A percentile compares a stretch with the other conserved stretches of the same genome.
These are phyloP conservation scores for Pandemis heparana DNA, from an alignment of 2,888 invertebrate genomes.

Conservation along the genomic window DNA sequence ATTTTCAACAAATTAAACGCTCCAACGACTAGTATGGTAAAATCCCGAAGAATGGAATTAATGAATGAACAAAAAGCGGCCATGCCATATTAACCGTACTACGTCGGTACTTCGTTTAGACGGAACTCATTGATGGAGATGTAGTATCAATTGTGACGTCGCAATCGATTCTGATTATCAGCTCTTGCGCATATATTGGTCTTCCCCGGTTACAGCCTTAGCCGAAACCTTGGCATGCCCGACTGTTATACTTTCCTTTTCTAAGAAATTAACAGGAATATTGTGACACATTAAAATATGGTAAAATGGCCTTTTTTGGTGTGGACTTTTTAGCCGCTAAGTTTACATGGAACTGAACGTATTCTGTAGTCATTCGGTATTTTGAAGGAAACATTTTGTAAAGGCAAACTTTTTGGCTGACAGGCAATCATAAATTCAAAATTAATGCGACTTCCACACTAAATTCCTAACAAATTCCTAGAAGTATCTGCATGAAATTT, in stretches of 20 bases:
- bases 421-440: no score
- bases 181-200: constrained; percentile 10
- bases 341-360: background rate
- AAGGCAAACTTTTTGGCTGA: no score
- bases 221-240: background rate
- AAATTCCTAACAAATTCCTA: no score
- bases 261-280: background rate
- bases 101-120: background rate
- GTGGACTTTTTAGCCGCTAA: background rate
- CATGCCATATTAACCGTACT: background rate
- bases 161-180: constrained; percentile 10
- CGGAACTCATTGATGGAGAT: constrained; percentile 3
- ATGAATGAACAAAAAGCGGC: background rate
- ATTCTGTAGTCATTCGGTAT: no score
- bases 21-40: background rate
- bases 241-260: background rate
- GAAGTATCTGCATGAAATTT: no score
- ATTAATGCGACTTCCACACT: no score
- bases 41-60: background rate
- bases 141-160: background rate
- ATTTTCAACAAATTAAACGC: background rate
- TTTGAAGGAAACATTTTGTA: no score
- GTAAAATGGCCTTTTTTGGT: background rate
- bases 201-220: constrained; percentile 16
- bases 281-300: background rate